phyloP scores from a whole-genome alignment of 2,888 invertebrate genomes.

The Agapetus fuscipes region DNA sequence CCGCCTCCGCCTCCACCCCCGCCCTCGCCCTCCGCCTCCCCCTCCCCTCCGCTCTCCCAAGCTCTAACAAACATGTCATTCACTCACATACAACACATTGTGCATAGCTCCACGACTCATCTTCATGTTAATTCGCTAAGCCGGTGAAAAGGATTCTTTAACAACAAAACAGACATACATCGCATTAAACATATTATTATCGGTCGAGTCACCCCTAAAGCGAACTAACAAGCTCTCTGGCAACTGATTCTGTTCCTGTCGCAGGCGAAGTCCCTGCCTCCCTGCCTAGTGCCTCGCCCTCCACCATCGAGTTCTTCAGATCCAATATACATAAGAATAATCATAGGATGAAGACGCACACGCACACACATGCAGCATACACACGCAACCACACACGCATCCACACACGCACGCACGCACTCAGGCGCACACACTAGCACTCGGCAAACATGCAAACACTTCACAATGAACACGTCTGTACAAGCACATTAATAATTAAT shows the following conservation, averaged over 20 bases:
- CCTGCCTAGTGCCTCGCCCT: not conserved
- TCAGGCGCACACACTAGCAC: conserved; percentile 8
- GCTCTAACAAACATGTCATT: too few relatives aligned
- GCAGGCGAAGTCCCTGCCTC: conserved; percentile 6
- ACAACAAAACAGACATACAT: conserved; percentile 12
- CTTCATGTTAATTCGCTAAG: conserved; percentile 11
- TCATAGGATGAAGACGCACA: too few relatives aligned
- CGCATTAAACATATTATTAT: conserved; percentile 15
- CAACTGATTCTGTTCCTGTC: too few relatives aligned
- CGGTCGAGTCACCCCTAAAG: conserved; percentile 16
- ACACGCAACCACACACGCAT: too few relatives aligned
- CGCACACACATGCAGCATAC: too few relatives aligned
- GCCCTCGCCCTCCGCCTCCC: conserved; percentile 7
- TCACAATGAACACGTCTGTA: conserved; percentile 21
- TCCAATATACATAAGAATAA: conserved; percentile 8
- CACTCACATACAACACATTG: conserved; percentile 8
- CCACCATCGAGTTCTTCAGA: not conserved
- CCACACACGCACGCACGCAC: conserved; percentile 13
- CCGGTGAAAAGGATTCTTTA: conserved; percentile 12
- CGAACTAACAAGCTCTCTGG: conserved; percentile 14
- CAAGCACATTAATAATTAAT: conserved; percentile 15
- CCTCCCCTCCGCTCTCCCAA: conserved; percentile 1
- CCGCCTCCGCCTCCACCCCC: not conserved
- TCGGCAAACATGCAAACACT: conserved; percentile 15
- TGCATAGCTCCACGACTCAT: conserved; percentile 9